Conservation (phyloP, 2,888 invertebrate species). For the Orthosia gracilis region DNA sequence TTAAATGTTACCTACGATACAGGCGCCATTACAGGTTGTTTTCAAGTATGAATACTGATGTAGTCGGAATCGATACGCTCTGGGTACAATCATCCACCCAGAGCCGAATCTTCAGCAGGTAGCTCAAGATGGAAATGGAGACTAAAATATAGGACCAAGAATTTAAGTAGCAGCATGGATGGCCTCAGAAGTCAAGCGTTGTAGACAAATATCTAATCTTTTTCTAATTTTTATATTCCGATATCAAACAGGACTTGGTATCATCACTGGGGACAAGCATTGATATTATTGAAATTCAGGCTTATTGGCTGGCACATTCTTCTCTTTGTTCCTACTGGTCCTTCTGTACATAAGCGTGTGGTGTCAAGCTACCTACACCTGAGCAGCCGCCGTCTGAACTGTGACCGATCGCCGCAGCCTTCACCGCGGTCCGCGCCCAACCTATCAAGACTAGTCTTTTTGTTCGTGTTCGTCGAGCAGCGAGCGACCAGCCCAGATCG, state of each 20-base stretch:
- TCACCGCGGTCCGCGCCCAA: constrained; percentile 32
- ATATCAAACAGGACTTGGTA: not conserved
- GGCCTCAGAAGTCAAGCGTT: not conserved
- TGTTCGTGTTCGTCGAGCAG: constrained; percentile 13
- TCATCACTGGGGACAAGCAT: too few species aligned
- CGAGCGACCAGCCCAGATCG: not conserved
- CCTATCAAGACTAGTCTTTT: constrained; percentile 19
- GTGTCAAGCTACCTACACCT: constrained; percentile 17
- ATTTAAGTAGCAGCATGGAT: not conserved
- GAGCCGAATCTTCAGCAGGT: too few species aligned
- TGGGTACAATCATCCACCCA: too few species aligned
- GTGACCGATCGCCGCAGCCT: constrained; percentile 64
- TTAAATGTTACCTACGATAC: too few species aligned
- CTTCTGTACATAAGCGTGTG: not conserved
- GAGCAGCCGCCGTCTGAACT: constrained; percentile 64
- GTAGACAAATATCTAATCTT: not conserved
- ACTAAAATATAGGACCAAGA: not conserved
- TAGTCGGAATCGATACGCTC: not conserved
- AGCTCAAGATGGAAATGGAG: not conserved
- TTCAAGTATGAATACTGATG: not conserved
- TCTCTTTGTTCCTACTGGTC: not conserved
- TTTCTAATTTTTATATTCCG: not conserved
- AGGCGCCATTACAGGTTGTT: too few species aligned
- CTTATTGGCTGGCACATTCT: not conserved
- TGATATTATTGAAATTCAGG: not conserved